Evolutionary conservation across 2,113 vertebrate genomes (phyloP).

Genomic region (Siphamia tubifer): DNA sequence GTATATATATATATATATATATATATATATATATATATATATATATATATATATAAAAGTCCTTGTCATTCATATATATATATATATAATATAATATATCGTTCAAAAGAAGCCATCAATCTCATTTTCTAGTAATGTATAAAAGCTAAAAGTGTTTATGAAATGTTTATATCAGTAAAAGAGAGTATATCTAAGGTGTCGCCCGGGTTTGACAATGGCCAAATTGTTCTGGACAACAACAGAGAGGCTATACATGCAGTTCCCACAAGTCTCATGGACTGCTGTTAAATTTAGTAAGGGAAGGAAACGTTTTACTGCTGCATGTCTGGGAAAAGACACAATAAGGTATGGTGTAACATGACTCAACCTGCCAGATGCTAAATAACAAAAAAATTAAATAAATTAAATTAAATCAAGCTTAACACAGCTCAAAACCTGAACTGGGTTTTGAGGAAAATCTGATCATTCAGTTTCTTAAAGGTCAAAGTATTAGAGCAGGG

Average conservation of each 20-base stretch:
- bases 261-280: slow-evolving; percentile 10
- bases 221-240: slow-evolving; percentile 9
- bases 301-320: slow-evolving; percentile 56
- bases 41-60: too few relatives aligned
- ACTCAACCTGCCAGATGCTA: slow-evolving; percentile 1
- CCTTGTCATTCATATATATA: too few relatives aligned
- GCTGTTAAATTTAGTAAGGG: slow-evolving; percentile 40
- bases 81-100: too few relatives aligned
- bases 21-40: too few relatives aligned
- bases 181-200: background rate
- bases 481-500: background rate
- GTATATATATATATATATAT: too few relatives aligned
- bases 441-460: background rate
- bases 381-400: too few relatives aligned
- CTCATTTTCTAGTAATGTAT: background rate
- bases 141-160: background rate
- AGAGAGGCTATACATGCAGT: slow-evolving; percentile 2
- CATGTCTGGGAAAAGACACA: slow-evolving; percentile 34
- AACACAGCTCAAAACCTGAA: background rate
- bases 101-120: background rate
- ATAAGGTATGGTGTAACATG: slow-evolving; percentile 26
- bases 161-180: slow-evolving; percentile 1
- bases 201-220: background rate
- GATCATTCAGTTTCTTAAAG: background rate
- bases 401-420: too few relatives aligned